These are phyloP conservation scores for Cervus canadensis DNA, from an alignment of 2,113 vertebrate species.

Conservation along the genomic window DNA sequence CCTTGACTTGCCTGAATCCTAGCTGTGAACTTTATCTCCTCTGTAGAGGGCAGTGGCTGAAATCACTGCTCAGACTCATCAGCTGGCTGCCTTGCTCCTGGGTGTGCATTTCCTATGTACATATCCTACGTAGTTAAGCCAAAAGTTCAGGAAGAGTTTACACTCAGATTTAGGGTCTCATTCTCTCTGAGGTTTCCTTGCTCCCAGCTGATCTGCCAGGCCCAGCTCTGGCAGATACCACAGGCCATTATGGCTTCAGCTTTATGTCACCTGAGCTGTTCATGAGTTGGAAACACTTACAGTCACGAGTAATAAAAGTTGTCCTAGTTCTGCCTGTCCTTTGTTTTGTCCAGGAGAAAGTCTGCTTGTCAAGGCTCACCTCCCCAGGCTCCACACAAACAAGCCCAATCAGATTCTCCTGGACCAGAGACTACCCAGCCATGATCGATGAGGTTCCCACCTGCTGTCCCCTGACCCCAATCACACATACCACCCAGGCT, in stretches of 20 bases:
- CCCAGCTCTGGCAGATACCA: background rate
- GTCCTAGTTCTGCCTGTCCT: background rate
- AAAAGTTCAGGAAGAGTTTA: background rate
- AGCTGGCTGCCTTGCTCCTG: background rate
- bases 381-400: background rate
- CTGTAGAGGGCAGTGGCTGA: background rate
- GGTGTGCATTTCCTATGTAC: too few species aligned
- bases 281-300: background rate
- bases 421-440: background rate
- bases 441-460: background rate
- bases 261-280: background rate
- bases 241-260: background rate
- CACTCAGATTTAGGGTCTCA: background rate
- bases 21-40: background rate
- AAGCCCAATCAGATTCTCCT: background rate
- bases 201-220: background rate
- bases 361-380: conserved; percentile 18
- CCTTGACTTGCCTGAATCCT: background rate
- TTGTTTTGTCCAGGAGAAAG: conserved; percentile 34
- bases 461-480: background rate
- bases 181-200: background rate
- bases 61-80: background rate
- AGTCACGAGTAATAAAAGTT: background rate
- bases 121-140: background rate
- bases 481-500: background rate